Conservation (phyloP, 2,797 vertebrate genomes). For the Parauchenoglanis punctatus region DNA sequence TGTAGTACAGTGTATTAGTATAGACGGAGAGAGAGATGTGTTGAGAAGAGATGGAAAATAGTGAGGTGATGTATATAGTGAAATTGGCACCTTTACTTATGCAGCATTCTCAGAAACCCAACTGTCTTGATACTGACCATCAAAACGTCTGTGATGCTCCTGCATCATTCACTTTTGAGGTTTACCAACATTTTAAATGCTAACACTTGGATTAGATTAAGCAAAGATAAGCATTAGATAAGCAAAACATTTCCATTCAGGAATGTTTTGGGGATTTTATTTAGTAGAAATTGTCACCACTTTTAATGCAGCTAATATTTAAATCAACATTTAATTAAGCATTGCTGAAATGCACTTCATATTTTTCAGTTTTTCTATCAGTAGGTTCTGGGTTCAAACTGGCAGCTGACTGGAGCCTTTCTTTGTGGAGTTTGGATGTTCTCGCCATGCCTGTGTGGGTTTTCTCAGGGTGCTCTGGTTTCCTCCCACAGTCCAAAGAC, state of each 20-base stretch:
- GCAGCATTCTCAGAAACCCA: neutral
- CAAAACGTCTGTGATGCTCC: neutral
- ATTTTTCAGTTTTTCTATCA: neutral
- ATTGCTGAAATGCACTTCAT: neutral
- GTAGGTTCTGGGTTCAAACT: too few relatives aligned
- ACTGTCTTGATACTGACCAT: neutral
- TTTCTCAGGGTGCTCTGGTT: too few relatives aligned
- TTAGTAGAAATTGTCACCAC: neutral
- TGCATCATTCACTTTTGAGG: neutral
- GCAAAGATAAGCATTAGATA: neutral
- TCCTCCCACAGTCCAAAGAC: too few relatives aligned
- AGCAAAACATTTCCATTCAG: neutral
- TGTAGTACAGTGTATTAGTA: neutral
- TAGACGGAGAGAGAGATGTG: neutral
- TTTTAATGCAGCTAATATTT: too few relatives aligned
- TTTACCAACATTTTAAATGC: neutral
- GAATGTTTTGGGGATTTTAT: neutral
- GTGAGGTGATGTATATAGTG: neutral
- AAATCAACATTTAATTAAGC: too few relatives aligned
- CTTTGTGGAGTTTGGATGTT: too few relatives aligned
- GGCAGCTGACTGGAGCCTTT: too few relatives aligned
- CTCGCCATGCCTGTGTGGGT: too few relatives aligned
- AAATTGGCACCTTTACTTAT: neutral
- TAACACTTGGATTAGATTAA: neutral
- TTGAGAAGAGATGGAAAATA: neutral